phyloP scores from a whole-genome alignment of 2,113 vertebrate genomes.

The Recurvirostra avosetta region DNA sequence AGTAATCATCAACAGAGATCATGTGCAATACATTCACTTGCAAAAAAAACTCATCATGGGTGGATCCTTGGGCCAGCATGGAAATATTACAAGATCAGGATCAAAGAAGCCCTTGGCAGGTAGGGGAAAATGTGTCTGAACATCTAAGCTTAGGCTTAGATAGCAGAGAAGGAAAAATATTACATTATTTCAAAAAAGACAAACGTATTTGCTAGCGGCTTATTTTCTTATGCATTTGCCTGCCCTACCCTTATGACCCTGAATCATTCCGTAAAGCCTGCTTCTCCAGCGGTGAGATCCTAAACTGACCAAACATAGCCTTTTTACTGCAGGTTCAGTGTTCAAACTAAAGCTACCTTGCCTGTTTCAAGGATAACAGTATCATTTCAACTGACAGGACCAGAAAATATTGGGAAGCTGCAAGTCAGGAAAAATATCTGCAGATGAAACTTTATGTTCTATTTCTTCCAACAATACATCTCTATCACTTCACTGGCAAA shows the following conservation, averaged over 20 bases:
- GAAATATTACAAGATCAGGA: background rate
- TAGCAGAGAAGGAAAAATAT: background rate
- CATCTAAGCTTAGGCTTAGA: background rate
- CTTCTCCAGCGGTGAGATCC: conserved; percentile 40
- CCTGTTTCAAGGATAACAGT: conserved; percentile 39
- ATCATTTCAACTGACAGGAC: conserved; percentile 20
- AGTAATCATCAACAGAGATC: background rate
- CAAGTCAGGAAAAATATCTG: background rate
- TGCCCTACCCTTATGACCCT: background rate
- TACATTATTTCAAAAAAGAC: background rate
- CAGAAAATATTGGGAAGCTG: conserved; percentile 59
- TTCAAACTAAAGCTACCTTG: conserved; percentile 42
- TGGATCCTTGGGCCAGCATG: background rate
- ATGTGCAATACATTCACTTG: background rate
- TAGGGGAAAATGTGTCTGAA: background rate
- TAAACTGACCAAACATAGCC: conserved; percentile 37
- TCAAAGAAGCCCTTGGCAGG: background rate
- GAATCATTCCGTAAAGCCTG: conserved; percentile 41
- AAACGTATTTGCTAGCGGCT: background rate
- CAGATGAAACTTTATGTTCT: background rate
- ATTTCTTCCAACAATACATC: background rate
- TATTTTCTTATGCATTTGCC: background rate
- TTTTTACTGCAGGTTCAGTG: conserved; percentile 43
- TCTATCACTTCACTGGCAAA: background rate
- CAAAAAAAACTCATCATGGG: background rate